Base-by-base conservation (phyloP, 2,797 vertebrate genomes). In the Lutjanus argentimaculatus region DNA sequence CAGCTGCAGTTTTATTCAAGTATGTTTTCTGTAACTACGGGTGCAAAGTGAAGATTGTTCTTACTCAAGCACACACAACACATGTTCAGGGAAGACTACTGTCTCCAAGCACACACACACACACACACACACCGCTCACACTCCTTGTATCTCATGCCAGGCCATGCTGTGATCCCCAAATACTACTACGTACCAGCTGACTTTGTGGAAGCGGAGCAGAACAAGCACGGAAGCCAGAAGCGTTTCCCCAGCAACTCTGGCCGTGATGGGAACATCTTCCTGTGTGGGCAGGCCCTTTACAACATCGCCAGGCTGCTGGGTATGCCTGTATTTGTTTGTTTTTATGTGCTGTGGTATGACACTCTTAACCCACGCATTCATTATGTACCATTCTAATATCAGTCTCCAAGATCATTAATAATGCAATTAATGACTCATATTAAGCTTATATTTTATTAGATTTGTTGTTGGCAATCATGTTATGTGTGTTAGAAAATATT, bases 111-210 rank as follows among this genome's bases (percentile, higher is more conserved):
- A 63, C 53, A 58, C 43, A 36, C 43, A 59, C 4, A 30, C 55
- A n/a, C 46, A 25, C 56, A 51, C 6, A 55, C 65, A 69, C 30
- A 67, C 19, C 22, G 14, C 64, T 88, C 48, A 84, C 36, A 3
- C 9, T 42, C 8, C 49, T 53, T 2, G 0, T 88, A 2, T 80
- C 10, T 73, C 11, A 6, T 83, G 7, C 42, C 78, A 99, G 98
- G 98, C 5, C 96, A 97, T 61, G 96, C 96, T 10, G 94, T 99
- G 10, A 93, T 99, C 59, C 98, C 98, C 16, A 99, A 97, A 90
- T 99, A 99, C 90, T 99, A 97, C 93, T 95, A 98, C 1, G 98
- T 99, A 61, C 98, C 98, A 0, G 97, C 97, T 42, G 98, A 97
- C 91, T 99, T 99, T 85, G 97, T 99, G 87, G 98, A 99, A 84